Evolutionary conservation across 2,797 vertebrate genomes (phyloP), one percentile per base, ranked within the genome.

Genomic region (Trachops cirrhosus): DNA sequence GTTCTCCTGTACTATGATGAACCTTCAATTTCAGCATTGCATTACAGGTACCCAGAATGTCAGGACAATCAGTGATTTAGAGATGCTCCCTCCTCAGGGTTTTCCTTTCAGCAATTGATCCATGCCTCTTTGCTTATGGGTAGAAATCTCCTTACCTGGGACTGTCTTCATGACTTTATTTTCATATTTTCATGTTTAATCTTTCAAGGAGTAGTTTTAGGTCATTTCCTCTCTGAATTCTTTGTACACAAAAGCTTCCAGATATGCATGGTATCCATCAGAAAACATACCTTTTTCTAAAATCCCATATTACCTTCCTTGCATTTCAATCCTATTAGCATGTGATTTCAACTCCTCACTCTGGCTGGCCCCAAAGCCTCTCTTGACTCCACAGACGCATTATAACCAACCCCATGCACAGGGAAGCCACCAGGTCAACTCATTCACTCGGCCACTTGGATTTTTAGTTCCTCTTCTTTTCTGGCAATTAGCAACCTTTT

Each of bases 121-220:
- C 14, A 64, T 68, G 32, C 15, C 57, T 82, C 54, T 94, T 92
- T 59, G 54, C 44, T 92, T 79, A 14, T 34, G 62, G 29, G 44
- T 83, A 67, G 78, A 71, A 48, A 64, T 86, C 78, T 74, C 21
- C 57, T 75, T 29, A 50, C 5, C 39, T 71, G 41, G 5, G 48
- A 95, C 80, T 80, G 41, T 57, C 41, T 74, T 92, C n/a, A 70
- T 68, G 50, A 50, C 54, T 78, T 74, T 52, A 52, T 86, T 95
- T 96, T 89, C 57, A 32, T 52, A 50, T 85, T 95, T 95, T 89
- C 59, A 16, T n/a, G 14, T 89, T 91, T 89, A 77, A 78, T 68
- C 50, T 80, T 89, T 83, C 64, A 68, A 83, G 16, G 48, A 21
- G 75, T 37, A 91, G 12, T 89, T 67, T 89, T 19, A 59, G 32